Conservation (phyloP, 1,140 invertebrate species). For the Littorina saxatilis region DNA sequence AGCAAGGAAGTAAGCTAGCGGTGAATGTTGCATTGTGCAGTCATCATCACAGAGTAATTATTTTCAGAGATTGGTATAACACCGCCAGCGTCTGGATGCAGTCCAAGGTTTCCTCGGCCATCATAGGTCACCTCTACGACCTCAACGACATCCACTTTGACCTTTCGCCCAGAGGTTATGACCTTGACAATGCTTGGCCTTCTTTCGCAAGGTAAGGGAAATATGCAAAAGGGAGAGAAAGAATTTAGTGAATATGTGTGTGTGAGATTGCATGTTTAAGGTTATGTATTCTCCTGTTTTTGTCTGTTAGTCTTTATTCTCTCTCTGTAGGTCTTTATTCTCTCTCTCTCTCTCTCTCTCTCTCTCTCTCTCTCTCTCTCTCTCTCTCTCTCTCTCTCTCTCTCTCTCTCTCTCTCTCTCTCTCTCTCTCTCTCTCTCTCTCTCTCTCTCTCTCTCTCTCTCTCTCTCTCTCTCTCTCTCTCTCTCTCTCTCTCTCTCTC, state of each 20-base stretch:
- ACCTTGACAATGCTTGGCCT: slow-evolving; percentile 77
- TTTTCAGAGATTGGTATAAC: slow-evolving; percentile 69
- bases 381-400: no score
- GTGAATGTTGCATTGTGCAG: no score
- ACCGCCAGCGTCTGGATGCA: slow-evolving; percentile 69
- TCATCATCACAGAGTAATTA: not conserved
- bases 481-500: no score
- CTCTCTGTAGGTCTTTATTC: no score
- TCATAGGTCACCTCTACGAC: slow-evolving; percentile 75
- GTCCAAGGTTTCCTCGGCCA: slow-evolving; percentile 54
- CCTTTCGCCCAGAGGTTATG: slow-evolving; percentile 75
- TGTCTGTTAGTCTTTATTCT: not conserved
- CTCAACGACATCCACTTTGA: slow-evolving; percentile 77
- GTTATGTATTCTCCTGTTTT: not conserved
- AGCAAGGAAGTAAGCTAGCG: not conserved
- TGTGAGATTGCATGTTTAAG: not conserved
- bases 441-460: no score
- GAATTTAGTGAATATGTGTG: no score
- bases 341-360: no score
- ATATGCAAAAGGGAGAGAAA: not conserved
- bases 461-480: no score
- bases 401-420: no score
- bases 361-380: no score
- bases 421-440: no score
- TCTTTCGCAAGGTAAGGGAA: slow-evolving; percentile 75